Evolutionary conservation across 1,140 invertebrate species (phyloP), one percentile per base, ranked within the genome.

Genomic region (Tetragonula clypearis): DNA sequence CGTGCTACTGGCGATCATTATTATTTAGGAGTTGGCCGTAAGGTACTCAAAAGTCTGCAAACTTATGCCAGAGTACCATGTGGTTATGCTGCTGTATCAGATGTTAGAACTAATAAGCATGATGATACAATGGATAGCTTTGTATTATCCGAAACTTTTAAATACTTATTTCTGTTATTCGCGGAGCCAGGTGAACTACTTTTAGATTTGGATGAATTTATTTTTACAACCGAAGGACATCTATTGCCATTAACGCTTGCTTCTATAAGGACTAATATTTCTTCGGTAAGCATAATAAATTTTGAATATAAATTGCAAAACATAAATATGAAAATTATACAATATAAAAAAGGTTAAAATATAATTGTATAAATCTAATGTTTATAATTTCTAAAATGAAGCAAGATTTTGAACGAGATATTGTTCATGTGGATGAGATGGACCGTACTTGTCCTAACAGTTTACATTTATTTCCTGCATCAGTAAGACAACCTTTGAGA

Each of bases 51-150:
- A 89, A 98, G 98, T 88, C 95, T 99, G 14, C 98, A 99, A 93
- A 97, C 97, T 88, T 97, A 98, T 95, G 97, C 99, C 0, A 95
- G 98, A 92, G 98, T 99, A n/a, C 96, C 97, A 60, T 99, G 99
- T 95, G 99, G 97, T 14, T 99, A 99, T 95, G 99, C 99, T 21
- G 98, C 99, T 35, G 98, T 99, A 12, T 99, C 98, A 92, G 99
- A 99, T 95, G 98, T 99, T 2, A 96, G 98, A 72, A 99, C 98
- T 3, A 96, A 97, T 74, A 95, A 96, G 88, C 98, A 98, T 90
- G 98, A 99, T 93, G 98, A 99, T 92, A 96, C 99, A 88, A 99
- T 99, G 99, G 99, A 99, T 93, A 99, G 98, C 0, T 99, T 99
- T 95, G 98, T 99, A 2, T 95, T 99, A 1, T 98, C 99, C 0